A percentile compares a stretch with the other conserved stretches of the same genome.
Evolutionary conservation across 2,888 invertebrate species (phyloP).

Genomic region (Andrena chrysosceles): DNA sequence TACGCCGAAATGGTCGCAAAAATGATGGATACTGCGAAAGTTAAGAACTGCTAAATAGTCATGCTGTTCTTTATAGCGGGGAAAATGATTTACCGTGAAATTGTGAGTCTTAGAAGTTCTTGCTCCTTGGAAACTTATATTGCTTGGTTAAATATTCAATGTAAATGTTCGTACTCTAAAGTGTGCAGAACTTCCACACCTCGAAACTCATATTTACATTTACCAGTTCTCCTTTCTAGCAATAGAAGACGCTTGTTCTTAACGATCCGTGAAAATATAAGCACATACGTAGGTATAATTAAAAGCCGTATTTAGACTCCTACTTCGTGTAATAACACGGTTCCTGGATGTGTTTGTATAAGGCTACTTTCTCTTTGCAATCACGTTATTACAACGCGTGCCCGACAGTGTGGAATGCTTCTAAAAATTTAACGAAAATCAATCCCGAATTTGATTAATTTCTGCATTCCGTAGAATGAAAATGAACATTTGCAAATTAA

Average conservation of each 20-base stretch:
- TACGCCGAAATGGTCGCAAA: not conserved
- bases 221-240: not conserved
- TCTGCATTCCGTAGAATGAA: not conserved
- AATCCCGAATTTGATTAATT: too few relatives aligned
- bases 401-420: not conserved
- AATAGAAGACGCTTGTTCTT: not conserved
- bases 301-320: not conserved
- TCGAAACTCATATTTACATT: not conserved
- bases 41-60: not conserved
- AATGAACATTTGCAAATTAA: not conserved
- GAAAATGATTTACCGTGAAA: constrained; percentile 20
- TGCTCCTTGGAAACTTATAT: not conserved
- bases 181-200: not conserved
- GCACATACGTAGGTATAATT: not conserved
- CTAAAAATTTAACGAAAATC: not conserved
- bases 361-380: constrained; percentile 4
- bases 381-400: not conserved
- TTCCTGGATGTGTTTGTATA: not conserved
- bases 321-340: not conserved
- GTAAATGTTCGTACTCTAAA: not conserved
- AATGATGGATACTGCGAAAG: constrained; percentile 27
- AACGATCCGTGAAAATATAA: not conserved
- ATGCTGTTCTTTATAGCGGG: not conserved
- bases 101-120: not conserved
- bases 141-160: not conserved